Evolutionary conservation across 64 coral and sea anemone genomes (phyloP).

Genomic region (Orbicella faveolata): DNA sequence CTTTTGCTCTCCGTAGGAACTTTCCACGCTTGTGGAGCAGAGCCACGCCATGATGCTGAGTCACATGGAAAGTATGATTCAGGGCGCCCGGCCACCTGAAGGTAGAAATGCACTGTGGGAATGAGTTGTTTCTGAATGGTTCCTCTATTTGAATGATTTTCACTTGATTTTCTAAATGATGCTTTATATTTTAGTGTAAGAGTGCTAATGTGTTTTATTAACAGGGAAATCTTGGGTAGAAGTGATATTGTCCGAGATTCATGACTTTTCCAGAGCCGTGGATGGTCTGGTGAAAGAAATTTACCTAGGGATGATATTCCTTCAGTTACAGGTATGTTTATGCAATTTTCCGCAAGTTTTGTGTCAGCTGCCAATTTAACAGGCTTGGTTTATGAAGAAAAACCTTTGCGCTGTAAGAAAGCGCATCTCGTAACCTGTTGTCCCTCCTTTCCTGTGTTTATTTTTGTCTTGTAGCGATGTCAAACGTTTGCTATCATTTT

Average conservation of each 20-base stretch:
- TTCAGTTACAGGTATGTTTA: conserved; percentile 80
- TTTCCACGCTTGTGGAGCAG: conserved; percentile 83
- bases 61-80: conserved; percentile 60
- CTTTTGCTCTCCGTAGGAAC: conserved; percentile 46
- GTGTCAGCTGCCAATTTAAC: too few relatives aligned
- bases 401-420: too few relatives aligned
- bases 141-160: too few relatives aligned
- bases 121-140: too few relatives aligned
- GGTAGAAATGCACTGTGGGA: conserved; percentile 33
- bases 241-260: conserved; percentile 50
- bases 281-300: conserved; percentile 89
- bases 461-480: neutral
- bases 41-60: conserved; percentile 62
- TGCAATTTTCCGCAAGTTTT: neutral
- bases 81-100: conserved; percentile 58
- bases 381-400: too few relatives aligned
- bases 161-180: too few relatives aligned
- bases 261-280: conserved; percentile 79
- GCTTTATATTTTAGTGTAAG: too few relatives aligned
- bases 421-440: too few relatives aligned
- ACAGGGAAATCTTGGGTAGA: conserved; percentile 66
- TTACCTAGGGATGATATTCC: conserved; percentile 90
- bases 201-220: neutral
- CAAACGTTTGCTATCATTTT: neutral
- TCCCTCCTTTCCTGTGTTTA: neutral